Percentiles rank a stretch among this genome's conserved stretches.
Evolutionary conservation across 2,797 vertebrate genomes (phyloP).

Genomic region (Hipposideros larvatus): DNA sequence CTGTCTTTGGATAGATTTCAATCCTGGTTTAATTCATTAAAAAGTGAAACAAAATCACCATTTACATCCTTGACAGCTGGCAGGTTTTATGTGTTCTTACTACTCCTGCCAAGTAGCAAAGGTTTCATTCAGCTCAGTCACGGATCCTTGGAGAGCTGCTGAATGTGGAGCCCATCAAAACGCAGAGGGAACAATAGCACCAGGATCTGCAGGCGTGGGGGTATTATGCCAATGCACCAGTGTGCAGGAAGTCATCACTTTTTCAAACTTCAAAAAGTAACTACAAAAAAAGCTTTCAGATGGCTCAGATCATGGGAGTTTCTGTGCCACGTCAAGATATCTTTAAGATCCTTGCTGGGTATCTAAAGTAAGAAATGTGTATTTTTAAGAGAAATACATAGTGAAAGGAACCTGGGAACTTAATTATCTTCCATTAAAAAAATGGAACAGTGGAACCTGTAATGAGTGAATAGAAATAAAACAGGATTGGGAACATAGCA

Average conservation of each 20-base stretch:
- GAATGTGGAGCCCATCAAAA: slow-evolving; percentile 89
- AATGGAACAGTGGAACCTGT: not conserved
- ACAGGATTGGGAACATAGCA: not conserved
- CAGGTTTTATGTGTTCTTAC: slow-evolving; percentile 91
- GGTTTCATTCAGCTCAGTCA: slow-evolving; percentile 91
- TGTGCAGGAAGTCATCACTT: slow-evolving; percentile 87
- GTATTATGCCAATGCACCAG: slow-evolving; percentile 84
- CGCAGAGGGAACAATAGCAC: slow-evolving; percentile 88
- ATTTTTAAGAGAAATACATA: not conserved
- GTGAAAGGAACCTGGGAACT: not conserved
- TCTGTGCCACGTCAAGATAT: not conserved
- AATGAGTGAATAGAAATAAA: not conserved
- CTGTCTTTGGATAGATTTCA: slow-evolving; percentile 94
- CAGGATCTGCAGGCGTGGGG: slow-evolving; percentile 88
- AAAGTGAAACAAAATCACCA: slow-evolving; percentile 94
- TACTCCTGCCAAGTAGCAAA: slow-evolving; percentile 87
- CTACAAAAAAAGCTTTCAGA: not conserved
- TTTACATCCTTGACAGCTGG: slow-evolving; percentile 94
- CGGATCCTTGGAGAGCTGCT: slow-evolving; percentile 88
- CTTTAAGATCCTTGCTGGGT: not conserved
- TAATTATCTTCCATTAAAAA: not conserved
- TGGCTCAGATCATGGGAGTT: not conserved
- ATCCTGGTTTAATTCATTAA: slow-evolving; percentile 92
- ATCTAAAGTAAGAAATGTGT: not conserved
- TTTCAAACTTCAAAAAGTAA: slow-evolving; percentile 74